A percentile compares a stretch with the other conserved stretches of the same genome.
These are phyloP conservation scores for Cyprinodon diabolis DNA, from an alignment of 2,797 vertebrate genomes.

Conservation along the genomic window DNA sequence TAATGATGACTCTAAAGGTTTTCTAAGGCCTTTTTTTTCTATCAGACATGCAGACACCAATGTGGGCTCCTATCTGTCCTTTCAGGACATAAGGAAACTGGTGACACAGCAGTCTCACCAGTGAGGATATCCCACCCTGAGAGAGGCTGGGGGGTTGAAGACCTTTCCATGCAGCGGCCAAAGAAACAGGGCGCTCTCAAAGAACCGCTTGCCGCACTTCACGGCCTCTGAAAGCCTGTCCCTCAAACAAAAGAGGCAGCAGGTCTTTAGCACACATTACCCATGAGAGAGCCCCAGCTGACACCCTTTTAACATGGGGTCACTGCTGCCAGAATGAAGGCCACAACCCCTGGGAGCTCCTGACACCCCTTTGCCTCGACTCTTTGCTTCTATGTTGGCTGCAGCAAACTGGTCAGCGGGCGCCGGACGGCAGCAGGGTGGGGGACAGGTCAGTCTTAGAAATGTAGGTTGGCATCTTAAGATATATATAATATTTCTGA, in stretches of 20 bases:
- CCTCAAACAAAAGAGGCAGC: constrained; percentile 78
- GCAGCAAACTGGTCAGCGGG: constrained; percentile 47
- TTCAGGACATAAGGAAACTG: constrained; percentile 41
- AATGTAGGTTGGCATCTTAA: constrained; percentile 19
- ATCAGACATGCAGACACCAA: constrained; percentile 69
- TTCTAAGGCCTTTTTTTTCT: constrained; percentile 16
- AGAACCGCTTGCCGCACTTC: constrained; percentile 72
- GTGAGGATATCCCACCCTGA: constrained; percentile 61
- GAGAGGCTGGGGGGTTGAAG: constrained; percentile 59
- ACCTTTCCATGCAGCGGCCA: constrained; percentile 50
- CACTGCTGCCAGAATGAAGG: constrained; percentile 74
- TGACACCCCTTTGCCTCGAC: constrained; percentile 68
- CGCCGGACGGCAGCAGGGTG: constrained; percentile 24
- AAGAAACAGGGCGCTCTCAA: constrained; percentile 63
- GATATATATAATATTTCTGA: constrained; percentile 13
- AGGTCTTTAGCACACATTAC: constrained; percentile 79
- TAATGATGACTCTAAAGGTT: constrained; percentile 29
- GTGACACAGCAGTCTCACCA: constrained; percentile 55
- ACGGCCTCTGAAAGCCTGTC: constrained; percentile 67
- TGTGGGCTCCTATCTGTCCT: constrained; percentile 56
- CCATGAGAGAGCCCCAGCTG: constrained; percentile 80
- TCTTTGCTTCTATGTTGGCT: constrained; percentile 45
- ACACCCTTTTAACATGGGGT: constrained; percentile 83
- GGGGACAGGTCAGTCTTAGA: constrained; percentile 28
- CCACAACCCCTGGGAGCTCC: constrained; percentile 74